Evolutionary conservation across 2,888 invertebrate genomes (phyloP), one percentile per base, ranked within the genome.

Genomic region (Drosophila mercatorum): DNA sequence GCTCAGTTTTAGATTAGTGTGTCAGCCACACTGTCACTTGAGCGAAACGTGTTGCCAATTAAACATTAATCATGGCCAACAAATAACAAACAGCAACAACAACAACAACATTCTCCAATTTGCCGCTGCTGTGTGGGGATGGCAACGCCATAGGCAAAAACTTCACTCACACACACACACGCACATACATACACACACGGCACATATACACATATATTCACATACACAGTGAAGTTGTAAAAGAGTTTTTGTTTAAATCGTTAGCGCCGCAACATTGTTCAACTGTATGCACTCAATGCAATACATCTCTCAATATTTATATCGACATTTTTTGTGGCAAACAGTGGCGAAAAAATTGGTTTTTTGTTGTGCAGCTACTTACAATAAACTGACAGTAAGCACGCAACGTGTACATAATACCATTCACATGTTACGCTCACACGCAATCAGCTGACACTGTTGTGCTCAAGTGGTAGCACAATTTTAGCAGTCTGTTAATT

Each of bases 141-240:
- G 80, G 80, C 80, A 80, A 78, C 80, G 80, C 80, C 80, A 72
- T 76, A 49, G 72, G 76, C 68, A 78, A 80, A 76, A 78, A 80
- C 68, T 72, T 60, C 59, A 68, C 76, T 61, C 57, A 36, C 55
- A 31, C 44, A 62, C 53, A 36, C 2, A 22, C 22, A 22, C 7
- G 17, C 7, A 36, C 14, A 31, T n/a, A 8, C 17, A 17, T 34
- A 5, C 14, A 40, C 40, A 40, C 52, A 52, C 36, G 22, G 52
- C 49, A 38, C 34, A 34, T 11, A 51, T 11, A 51, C 10, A 28
- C 22, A 38, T n/a, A 53, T 36, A 55, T 41, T 41, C 36, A 64
- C 52, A 28, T 44, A 63, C 43, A 65, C 34, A 52, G 14, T 41
- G 34, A 14, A 36, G 12, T 51, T 6, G 28, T 12, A 36, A 14